Evolutionary conservation across 2,113 vertebrate genomes (phyloP), one percentile per base, ranked within the genome.

Genomic region (Anarhynchus alexandrinus): DNA sequence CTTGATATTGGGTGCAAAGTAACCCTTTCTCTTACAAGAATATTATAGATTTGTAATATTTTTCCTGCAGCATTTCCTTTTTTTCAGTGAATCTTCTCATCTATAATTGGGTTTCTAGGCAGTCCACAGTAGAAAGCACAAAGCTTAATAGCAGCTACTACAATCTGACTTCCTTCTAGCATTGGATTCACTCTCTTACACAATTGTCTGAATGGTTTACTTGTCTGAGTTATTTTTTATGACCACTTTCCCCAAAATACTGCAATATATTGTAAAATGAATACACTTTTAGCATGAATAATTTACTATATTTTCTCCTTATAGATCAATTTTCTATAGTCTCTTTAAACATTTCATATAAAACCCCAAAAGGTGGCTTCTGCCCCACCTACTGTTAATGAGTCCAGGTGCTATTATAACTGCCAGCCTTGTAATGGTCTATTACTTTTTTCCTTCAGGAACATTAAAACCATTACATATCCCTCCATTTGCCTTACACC

Each of bases 381-480:
- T 77, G 86, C 47, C 64, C 54, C 77, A 92, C 51, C 70, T 64
- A 51, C 45, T 57, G 57, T 55, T 81, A 95, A 77, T 59, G 62
- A 95, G 86, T 76, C 88, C 73, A 84, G 83, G 62, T 91, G 78
- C 74, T 79, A n/a, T 49, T 72, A 14, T 27, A 81, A 91, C 34
- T 89, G 77, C 70, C 85, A 87, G 3, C 74, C 74, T 74, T 83
- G 51, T 25, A 85, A 93, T 17, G 36, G 32, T 62, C 81, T 70
- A 71, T 69, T 88, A 86, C 79, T 45, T 95, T 73, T 55, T 72
- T 88, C 66, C 87, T 90, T 62, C 80, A 95, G 66, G 67, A 96
- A 76, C n/a, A 62, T 66, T 81, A 72, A 93, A 95, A 51, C 34
- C n/a, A 64, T 76, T 73, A 47, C 6, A 8, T 20, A 36, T 49